These are phyloP conservation scores for Misgurnus anguillicaudatus DNA, from an alignment of 2,113 vertebrate species.

Conservation along the genomic window DNA sequence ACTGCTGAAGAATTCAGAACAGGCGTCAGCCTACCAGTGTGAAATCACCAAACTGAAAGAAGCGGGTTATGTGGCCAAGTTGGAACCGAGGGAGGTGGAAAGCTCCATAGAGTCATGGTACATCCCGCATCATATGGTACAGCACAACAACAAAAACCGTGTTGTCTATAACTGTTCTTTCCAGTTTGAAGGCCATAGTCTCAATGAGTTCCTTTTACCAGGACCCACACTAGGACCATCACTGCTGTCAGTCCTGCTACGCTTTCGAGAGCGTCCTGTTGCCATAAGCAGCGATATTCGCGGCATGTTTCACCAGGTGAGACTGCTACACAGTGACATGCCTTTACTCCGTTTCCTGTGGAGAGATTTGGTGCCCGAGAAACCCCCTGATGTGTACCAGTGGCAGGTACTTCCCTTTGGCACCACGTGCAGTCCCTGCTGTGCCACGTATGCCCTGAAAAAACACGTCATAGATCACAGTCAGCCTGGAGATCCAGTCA, in stretches of 20 bases:
- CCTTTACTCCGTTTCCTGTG: neutral
- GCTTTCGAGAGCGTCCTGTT: neutral
- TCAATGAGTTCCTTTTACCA: neutral
- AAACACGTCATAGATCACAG: no score
- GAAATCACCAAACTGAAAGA: neutral
- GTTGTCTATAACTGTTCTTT: neutral
- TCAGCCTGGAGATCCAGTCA: neutral
- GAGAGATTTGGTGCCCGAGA: neutral
- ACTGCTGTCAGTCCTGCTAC: neutral
- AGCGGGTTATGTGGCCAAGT: neutral
- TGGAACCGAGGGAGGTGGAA: neutral
- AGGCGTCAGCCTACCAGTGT: neutral
- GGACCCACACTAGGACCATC: neutral
- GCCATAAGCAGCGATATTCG: neutral
- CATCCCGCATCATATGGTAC: neutral
- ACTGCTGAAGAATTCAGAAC: neutral
- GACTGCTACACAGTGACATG: neutral
- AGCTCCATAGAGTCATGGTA: neutral
- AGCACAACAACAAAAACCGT: neutral
- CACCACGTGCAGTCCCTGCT: no score
- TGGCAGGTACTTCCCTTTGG: neutral
- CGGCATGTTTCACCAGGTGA: neutral
- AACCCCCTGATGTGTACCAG: neutral
- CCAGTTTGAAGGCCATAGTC: neutral
- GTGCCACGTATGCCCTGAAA: no score